Percentiles rank a stretch among this genome's conserved stretches.
Conservation (phyloP, 2,797 vertebrate species). For the Sebastes paucispinis region DNA sequence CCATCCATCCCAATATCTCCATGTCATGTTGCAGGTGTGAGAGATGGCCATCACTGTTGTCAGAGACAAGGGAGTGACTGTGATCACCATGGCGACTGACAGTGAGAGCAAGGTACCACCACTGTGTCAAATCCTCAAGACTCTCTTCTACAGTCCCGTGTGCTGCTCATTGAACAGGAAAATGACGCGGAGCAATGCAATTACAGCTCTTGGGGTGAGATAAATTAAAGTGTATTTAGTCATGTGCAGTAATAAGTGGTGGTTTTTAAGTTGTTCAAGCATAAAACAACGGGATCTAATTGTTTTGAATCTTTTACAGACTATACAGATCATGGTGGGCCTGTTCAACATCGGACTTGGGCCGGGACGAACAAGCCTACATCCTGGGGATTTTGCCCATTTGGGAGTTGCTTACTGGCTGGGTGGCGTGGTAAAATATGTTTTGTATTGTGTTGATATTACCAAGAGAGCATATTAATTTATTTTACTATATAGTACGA, state of each 20-base stretch:
- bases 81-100: too few relatives aligned
- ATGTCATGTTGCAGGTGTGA: background rate
- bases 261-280: background rate
- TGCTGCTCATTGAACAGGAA: background rate
- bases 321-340: background rate
- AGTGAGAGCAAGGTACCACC: background rate
- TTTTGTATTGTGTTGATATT: background rate
- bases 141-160: background rate
- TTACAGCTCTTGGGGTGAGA: background rate
- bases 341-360: background rate
- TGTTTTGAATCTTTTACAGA: background rate
- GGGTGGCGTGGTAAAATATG: background rate
- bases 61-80: background rate
- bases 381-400: background rate
- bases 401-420: background rate
- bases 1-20: background rate
- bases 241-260: background rate
- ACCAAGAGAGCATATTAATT: rapidly evolving
- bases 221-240: background rate
- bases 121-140: background rate
- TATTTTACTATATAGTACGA: background rate
- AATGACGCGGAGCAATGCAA: background rate
- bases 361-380: background rate
- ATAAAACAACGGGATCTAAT: background rate
- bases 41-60: background rate